A percentile compares a stretch with the other conserved stretches of the same genome.
Conservation (phyloP, 2,888 invertebrate genomes). For the Emmelina monodactyla region DNA sequence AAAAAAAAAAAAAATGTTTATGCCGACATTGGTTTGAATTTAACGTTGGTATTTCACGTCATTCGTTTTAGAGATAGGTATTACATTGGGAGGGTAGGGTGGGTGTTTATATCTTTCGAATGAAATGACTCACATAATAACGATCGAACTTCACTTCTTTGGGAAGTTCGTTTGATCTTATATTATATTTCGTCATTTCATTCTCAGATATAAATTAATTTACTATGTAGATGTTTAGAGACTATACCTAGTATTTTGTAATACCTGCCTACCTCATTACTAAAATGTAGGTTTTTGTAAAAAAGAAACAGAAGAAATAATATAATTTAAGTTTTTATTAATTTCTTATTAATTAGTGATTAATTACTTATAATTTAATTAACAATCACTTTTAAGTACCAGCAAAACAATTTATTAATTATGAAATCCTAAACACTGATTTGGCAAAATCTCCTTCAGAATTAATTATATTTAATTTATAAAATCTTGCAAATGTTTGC, state of each 20-base stretch:
- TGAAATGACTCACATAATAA: not conserved
- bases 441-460: not conserved
- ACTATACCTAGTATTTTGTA: not conserved
- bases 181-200: slow-evolving; percentile 1
- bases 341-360: not conserved
- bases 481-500: not conserved
- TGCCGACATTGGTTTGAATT: not conserved
- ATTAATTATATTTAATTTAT: not conserved
- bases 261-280: no score
- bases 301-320: no score
- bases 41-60: not conserved
- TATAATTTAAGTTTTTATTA: no score
- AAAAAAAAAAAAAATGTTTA: not conserved
- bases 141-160: slow-evolving; percentile 1
- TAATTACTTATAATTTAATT: not conserved
- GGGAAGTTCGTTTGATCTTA: slow-evolving; percentile 1
- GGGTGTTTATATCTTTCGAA: slow-evolving; percentile 1
- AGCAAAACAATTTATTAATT: not conserved
- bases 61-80: not conserved
- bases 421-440: not conserved
- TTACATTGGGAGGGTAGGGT: not conserved
- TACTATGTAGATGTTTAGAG: not conserved
- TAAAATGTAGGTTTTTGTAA: no score
- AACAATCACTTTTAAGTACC: not conserved
- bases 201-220: not conserved